A percentile compares a stretch with the other conserved stretches of the same genome.
Conservation (phyloP, 1,140 invertebrate genomes). For the Anadara kagoshimensis region DNA sequence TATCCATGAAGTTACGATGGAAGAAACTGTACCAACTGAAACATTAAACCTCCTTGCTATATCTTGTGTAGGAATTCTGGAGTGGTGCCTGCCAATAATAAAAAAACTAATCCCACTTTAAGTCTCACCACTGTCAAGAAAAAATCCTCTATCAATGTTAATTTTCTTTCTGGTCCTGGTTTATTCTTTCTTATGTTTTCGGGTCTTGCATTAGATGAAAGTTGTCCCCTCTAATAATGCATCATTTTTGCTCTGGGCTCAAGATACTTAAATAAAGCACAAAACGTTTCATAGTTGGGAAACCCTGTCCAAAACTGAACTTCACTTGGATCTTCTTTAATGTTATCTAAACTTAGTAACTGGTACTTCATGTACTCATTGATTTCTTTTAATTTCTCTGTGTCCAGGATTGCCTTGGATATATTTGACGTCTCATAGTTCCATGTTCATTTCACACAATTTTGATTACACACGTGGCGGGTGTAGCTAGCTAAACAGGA, state of each 20-base stretch:
- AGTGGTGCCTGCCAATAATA: no score
- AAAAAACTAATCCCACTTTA: not conserved
- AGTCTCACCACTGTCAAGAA: not conserved
- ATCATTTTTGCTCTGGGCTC: not conserved
- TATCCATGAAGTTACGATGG: not conserved
- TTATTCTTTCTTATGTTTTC: not conserved
- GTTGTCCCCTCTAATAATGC: conserved; percentile 2
- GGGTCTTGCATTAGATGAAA: not conserved
- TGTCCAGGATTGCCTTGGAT: no score
- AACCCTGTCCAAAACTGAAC: conserved; percentile 1
- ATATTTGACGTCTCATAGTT: no score
- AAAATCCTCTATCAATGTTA: not conserved
- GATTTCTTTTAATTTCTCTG: not conserved
- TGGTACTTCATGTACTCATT: not conserved
- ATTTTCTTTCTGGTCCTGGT: not conserved
- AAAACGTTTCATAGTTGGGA: not conserved
- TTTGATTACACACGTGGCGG: no score
- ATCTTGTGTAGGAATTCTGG: no score
- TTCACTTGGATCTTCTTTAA: not conserved
- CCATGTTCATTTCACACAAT: no score
- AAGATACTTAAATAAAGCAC: no score
- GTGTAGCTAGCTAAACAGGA: no score
- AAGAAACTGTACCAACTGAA: not conserved
- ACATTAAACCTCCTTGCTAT: not conserved
- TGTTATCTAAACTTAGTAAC: not conserved